Evolutionary conservation across 1,140 invertebrate species (phyloP).

Genomic region (Anagrus nilaparvatae): DNA sequence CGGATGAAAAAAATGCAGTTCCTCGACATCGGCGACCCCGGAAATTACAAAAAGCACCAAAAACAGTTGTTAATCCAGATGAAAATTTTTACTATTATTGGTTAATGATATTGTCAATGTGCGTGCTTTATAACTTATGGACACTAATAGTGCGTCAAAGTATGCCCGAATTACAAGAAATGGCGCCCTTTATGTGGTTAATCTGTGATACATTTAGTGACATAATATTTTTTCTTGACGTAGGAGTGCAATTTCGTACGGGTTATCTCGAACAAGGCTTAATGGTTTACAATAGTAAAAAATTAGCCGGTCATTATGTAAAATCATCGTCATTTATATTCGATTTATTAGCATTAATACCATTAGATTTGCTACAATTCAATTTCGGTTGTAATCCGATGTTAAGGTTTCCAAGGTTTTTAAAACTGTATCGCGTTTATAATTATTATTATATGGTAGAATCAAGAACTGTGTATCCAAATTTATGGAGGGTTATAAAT

Average conservation of each 20-base stretch:
- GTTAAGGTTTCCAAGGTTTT: conserved; percentile 71
- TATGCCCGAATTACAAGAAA: conserved; percentile 73
- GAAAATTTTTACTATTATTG: conserved; percentile 94
- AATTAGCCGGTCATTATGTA: conserved; percentile 81
- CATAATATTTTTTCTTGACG: conserved; percentile 75
- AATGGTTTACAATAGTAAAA: conserved; percentile 84
- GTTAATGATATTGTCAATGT: conserved; percentile 78
- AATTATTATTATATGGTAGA: conserved; percentile 94
- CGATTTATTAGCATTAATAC: conserved; percentile 73
- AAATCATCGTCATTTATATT: conserved; percentile 76
- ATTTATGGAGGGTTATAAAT: conserved; percentile 92
- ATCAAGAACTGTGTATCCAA: conserved; percentile 88
- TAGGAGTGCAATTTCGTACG: conserved; percentile 83
- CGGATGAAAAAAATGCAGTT: conserved; percentile 44
- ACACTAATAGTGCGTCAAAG: conserved; percentile 89
- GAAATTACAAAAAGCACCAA: conserved; percentile 53
- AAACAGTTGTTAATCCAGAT: conserved; percentile 88
- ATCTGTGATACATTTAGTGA: conserved; percentile 75
- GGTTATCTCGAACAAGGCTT: conserved; percentile 93
- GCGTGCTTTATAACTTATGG: conserved; percentile 93
- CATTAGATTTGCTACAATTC: conserved; percentile 77
- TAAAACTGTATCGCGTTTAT: conserved; percentile 82
- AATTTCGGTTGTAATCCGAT: conserved; percentile 69
- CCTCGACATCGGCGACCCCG: conserved; percentile 50
- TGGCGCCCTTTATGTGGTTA: conserved; percentile 65